phyloP scores from a whole-genome alignment of 2,797 vertebrate species.

The Salarias fasciatus region DNA sequence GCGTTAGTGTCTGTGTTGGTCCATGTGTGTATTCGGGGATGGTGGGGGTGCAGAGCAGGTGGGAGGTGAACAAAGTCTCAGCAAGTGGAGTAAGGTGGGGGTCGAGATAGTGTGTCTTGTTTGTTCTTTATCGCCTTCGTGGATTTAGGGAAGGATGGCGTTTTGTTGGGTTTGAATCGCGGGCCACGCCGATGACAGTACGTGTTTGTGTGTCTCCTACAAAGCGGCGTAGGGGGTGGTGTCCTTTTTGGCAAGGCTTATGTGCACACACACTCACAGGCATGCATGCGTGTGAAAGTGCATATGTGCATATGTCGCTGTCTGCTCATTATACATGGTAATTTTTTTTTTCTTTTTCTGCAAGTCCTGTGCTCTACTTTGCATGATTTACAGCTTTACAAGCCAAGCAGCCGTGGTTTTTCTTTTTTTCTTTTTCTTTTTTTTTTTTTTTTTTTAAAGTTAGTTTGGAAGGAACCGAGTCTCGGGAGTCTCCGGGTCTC shows the following conservation, averaged over 20 bases:
- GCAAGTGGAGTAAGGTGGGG: conserved; percentile 49
- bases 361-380: conserved; percentile 61
- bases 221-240: conserved; percentile 56
- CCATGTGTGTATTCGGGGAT: conserved; percentile 11
- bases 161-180: conserved; percentile 30
- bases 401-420: conserved; percentile 52
- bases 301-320: conserved; percentile 63
- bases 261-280: conserved; percentile 24
- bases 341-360: conserved; percentile 70
- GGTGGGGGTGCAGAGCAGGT: conserved; percentile 61
- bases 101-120: conserved; percentile 51
- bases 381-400: conserved; percentile 51
- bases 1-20: conserved; percentile 28
- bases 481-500: conserved; percentile 64
- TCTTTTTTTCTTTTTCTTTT: no score
- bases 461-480: conserved; percentile 55
- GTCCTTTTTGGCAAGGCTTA: conserved; percentile 58
- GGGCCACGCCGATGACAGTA: conserved; percentile 45
- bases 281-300: conserved; percentile 46
- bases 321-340: conserved; percentile 68
- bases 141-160: conserved; percentile 43
- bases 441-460: not conserved
- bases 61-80: conserved; percentile 63
- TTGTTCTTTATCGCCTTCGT: conserved; percentile 49
- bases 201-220: conserved; percentile 53